Percentiles rank a stretch among this genome's conserved stretches.
These are phyloP conservation scores for Oscheius sp. DNA, from an alignment of 2,888 invertebrate species.

Conservation along the genomic window DNA sequence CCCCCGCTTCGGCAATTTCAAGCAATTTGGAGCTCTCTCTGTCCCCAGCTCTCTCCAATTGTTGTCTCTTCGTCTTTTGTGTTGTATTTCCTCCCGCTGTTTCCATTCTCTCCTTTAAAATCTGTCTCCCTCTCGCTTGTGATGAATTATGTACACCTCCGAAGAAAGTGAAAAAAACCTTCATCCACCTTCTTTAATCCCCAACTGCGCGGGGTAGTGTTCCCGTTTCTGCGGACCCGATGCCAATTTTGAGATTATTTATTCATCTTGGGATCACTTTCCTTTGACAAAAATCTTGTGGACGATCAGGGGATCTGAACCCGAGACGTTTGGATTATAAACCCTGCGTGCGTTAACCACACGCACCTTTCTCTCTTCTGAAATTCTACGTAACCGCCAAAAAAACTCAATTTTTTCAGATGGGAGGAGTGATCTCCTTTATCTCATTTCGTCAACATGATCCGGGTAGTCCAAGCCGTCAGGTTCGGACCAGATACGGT, in stretches of 20 bases:
- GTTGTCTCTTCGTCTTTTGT: background rate
- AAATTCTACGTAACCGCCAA: too few relatives aligned
- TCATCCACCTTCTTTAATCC: background rate
- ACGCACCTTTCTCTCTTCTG: too few relatives aligned
- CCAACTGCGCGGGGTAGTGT: background rate
- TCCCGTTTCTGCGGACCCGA: too few relatives aligned
- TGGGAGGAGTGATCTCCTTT: conserved; percentile 61
- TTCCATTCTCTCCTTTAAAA: background rate
- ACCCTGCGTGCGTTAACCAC: too few relatives aligned
- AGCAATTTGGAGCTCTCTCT: background rate
- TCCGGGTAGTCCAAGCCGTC: conserved; percentile 42
- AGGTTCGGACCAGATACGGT: conserved; percentile 56
- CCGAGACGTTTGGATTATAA: too few relatives aligned
- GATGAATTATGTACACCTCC: conserved; percentile 11
- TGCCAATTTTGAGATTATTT: background rate
- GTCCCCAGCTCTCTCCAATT: background rate
- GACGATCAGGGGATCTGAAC: too few relatives aligned
- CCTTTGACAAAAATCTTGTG: too few relatives aligned
- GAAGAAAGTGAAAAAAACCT: too few relatives aligned
- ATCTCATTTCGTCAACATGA: conserved; percentile 48
- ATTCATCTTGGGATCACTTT: background rate
- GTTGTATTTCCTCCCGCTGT: background rate
- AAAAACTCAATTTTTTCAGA: conserved; percentile 40
- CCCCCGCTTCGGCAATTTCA: too few relatives aligned
- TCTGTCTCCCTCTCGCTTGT: background rate